Percentiles rank a stretch among this genome's conserved stretches.
Evolutionary conservation across 2,888 invertebrate species (phyloP).

Genomic region (Polymixis flavicincta): DNA sequence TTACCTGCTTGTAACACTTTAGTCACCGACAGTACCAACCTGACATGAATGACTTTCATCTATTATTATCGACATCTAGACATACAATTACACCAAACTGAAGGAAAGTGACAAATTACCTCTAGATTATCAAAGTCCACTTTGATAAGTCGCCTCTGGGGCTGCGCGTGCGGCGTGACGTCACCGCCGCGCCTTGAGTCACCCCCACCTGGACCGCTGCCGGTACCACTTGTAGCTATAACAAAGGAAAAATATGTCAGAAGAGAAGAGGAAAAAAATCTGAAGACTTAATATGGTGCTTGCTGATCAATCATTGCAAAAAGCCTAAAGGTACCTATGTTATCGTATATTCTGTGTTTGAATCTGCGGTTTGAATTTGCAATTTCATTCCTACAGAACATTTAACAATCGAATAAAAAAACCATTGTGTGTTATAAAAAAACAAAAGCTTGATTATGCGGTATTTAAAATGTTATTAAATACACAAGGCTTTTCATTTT

Average conservation of each 20-base stretch:
- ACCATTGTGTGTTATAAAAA: neutral
- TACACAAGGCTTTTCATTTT: neutral
- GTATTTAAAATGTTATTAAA: neutral
- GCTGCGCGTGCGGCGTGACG: slow-evolving; percentile 87
- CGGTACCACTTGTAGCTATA: slow-evolving; percentile 84
- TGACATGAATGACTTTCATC: slow-evolving; percentile 26
- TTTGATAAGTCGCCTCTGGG: slow-evolving; percentile 94
- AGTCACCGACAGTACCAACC: neutral
- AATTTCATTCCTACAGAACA: neutral
- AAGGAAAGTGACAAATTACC: slow-evolving; percentile 83
- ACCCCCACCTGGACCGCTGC: slow-evolving; percentile 84
- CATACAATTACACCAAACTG: slow-evolving; percentile 2
- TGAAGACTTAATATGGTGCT: neutral
- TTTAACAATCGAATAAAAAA: neutral
- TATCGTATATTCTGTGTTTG: neutral
- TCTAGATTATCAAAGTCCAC: slow-evolving; percentile 95
- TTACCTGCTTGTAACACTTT: neutral
- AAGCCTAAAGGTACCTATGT: neutral
- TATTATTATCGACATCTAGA: slow-evolving; percentile 31
- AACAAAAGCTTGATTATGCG: neutral
- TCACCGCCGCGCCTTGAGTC: slow-evolving; percentile 91
- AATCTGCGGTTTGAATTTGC: neutral
- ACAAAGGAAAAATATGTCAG: slow-evolving; percentile 66
- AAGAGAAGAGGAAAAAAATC: neutral
- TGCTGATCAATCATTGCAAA: neutral